phyloP scores from a whole-genome alignment of 2,888 invertebrate species.

The Apodemia zela region DNA sequence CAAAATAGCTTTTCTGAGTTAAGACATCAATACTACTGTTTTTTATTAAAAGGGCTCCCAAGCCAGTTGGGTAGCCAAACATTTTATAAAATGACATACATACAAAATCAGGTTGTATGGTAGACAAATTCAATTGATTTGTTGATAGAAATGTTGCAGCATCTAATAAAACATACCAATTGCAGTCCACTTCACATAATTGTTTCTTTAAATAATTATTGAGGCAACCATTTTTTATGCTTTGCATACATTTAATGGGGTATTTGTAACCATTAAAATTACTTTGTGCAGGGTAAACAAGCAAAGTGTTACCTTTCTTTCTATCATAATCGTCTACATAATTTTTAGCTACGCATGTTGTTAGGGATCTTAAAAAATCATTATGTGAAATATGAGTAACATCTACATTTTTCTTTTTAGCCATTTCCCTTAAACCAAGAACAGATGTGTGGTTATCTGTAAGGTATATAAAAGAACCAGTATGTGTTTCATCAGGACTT shows the following conservation, averaged over 20 bases:
- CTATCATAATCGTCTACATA: slow-evolving; percentile 24
- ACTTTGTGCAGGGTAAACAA: slow-evolving; percentile 95
- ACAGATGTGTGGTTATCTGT: slow-evolving; percentile 98
- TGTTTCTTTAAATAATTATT: slow-evolving; percentile 60
- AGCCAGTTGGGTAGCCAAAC: slow-evolving; percentile 96
- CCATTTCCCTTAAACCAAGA: slow-evolving; percentile 92
- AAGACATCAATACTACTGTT: slow-evolving; percentile 82
- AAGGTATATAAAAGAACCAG: slow-evolving; percentile 88
- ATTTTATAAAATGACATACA: slow-evolving; percentile 97
- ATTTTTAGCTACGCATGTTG: slow-evolving; percentile 25
- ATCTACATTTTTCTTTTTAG: slow-evolving; percentile 75
- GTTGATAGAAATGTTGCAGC: slow-evolving; percentile 91
- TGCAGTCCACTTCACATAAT: slow-evolving; percentile 58
- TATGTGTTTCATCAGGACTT: slow-evolving; percentile 40
- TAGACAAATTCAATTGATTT: slow-evolving; percentile 86
- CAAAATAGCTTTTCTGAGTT: slow-evolving; percentile 88
- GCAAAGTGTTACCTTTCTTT: slow-evolving; percentile 74
- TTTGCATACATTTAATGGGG: slow-evolving; percentile 86
- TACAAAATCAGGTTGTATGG: slow-evolving; percentile 91
- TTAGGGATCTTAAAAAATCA: slow-evolving; percentile 70
- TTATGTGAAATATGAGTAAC: slow-evolving; percentile 80
- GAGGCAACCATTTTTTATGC: slow-evolving; percentile 81
- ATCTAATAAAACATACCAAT: slow-evolving; percentile 91
- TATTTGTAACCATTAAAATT: slow-evolving; percentile 97
- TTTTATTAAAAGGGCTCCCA: slow-evolving; percentile 92